Conservation (phyloP, 2,113 vertebrate genomes). For the Hydrochoerus hydrochaeris region DNA sequence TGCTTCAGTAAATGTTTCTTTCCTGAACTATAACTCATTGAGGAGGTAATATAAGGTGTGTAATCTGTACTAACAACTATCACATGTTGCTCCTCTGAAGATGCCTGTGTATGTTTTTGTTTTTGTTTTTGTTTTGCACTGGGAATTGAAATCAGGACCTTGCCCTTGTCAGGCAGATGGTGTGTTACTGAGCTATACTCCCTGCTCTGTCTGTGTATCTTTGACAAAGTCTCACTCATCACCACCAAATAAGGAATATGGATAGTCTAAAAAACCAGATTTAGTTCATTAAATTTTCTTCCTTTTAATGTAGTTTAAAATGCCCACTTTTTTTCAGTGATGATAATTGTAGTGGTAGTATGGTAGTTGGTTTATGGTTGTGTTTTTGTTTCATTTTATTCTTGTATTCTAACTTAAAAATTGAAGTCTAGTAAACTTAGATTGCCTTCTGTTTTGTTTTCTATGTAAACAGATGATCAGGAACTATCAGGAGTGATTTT, state of each 20-base stretch:
- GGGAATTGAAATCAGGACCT: too few species aligned
- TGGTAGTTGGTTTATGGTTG: neutral
- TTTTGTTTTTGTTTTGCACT: too few species aligned
- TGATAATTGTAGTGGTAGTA: neutral
- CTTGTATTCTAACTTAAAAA: constrained; percentile 3
- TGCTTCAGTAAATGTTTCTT: neutral
- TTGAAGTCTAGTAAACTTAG: neutral
- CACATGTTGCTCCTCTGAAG: neutral
- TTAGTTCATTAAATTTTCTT: neutral
- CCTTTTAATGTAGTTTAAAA: neutral
- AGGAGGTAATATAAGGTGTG: neutral
- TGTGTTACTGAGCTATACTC: too few species aligned
- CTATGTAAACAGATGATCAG: neutral
- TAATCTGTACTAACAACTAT: neutral
- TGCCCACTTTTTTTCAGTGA: neutral
- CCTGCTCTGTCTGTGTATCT: neutral
- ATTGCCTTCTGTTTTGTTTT: neutral
- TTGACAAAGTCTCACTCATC: neutral
- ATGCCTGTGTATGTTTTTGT: neutral
- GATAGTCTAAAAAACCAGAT: neutral
- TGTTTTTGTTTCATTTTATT: neutral
- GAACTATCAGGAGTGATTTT: neutral
- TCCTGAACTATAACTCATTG: constrained; percentile 8
- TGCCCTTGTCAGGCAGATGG: too few species aligned
- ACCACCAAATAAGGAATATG: neutral